phyloP scores from a whole-genome alignment of 2,888 invertebrate genomes.

The Drosophila pseudotakahashii region DNA sequence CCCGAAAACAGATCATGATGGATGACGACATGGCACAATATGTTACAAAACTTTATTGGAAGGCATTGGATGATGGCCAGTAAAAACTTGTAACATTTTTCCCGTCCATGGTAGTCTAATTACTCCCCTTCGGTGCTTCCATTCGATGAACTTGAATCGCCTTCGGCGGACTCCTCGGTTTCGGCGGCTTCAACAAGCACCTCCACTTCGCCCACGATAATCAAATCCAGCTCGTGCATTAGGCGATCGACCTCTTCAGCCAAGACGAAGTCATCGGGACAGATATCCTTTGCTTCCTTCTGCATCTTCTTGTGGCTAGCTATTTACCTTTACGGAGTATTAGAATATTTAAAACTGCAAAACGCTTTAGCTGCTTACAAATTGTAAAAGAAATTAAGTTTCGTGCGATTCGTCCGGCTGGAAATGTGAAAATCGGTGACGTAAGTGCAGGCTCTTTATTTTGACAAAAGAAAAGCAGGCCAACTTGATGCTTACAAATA shows the following conservation, averaged over 20 bases:
- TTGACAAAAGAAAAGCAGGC: too few species aligned
- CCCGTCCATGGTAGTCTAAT: too few species aligned
- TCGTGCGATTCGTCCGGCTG: too few species aligned
- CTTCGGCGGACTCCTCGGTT: neutral
- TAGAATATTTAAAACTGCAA: neutral
- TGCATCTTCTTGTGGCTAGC: neutral
- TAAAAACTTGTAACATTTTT: neutral
- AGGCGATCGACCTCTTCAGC: neutral
- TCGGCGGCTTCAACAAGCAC: neutral
- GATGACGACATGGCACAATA: conserved; percentile 4
- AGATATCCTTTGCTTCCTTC: neutral
- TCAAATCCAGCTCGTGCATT: neutral
- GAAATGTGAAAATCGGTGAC: too few species aligned
- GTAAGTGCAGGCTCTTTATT: too few species aligned
- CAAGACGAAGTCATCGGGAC: neutral
- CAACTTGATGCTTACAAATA: too few species aligned
- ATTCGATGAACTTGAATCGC: neutral
- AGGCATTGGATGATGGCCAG: neutral
- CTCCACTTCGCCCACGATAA: neutral
- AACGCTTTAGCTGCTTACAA: neutral
- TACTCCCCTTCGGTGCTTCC: neutral
- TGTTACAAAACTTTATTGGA: neutral
- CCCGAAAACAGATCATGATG: conserved; percentile 17
- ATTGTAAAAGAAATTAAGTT: neutral
- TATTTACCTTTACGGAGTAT: too few species aligned